A percentile compares a stretch with the other conserved stretches of the same genome.
These are phyloP conservation scores for Cyrtorhinus lividipennis DNA, from an alignment of 1,140 invertebrate species.

Conservation along the genomic window DNA sequence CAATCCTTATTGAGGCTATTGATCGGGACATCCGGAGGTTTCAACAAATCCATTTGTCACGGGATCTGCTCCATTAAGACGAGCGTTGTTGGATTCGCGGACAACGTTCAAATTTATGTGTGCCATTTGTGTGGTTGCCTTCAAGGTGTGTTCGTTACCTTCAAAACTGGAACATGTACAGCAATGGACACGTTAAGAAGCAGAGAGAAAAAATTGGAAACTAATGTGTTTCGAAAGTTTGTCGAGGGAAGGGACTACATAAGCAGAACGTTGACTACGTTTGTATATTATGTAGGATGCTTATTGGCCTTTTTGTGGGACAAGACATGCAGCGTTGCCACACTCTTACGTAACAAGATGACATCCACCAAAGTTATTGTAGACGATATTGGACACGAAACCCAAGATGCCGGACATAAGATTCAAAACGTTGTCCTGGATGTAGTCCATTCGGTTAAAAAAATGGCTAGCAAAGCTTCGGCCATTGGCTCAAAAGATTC, in stretches of 20 bases:
- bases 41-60: not conserved
- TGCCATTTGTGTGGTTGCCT: not conserved
- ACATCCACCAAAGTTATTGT: no score
- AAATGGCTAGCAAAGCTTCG: no score
- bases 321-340: no score
- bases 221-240: not conserved
- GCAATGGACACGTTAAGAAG: not conserved
- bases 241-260: not conserved
- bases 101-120: not conserved
- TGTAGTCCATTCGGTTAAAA: not conserved
- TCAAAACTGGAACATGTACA: not conserved
- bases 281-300: no score
- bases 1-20: not conserved
- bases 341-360: no score
- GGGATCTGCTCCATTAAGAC: not conserved
- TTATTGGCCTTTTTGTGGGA: no score
- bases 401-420: not conserved
- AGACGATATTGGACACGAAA: no score
- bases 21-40: not conserved
- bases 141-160: not conserved
- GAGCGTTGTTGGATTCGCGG: not conserved
- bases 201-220: not conserved
- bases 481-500: no score
- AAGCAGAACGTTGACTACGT: not conserved
- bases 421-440: not conserved